These are phyloP conservation scores for Drosophila fuyamai DNA, from an alignment of 1,140 invertebrate genomes.

Conservation along the genomic window DNA sequence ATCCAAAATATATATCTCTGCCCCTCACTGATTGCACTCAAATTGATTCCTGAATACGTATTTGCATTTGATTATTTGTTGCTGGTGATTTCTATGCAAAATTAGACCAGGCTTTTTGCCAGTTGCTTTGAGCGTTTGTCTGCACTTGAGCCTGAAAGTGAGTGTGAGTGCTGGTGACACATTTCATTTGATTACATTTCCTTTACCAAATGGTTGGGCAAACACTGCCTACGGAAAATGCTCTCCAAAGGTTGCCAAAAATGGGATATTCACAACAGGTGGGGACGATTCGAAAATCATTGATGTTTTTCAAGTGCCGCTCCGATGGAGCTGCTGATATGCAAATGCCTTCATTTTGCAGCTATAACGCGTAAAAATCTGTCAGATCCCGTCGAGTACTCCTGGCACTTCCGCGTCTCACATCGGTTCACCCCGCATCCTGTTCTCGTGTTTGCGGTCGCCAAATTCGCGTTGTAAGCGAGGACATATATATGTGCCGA, in stretches of 20 bases:
- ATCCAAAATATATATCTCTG: slow-evolving; percentile 27
- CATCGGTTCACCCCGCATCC: slow-evolving; percentile 34
- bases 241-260: not conserved
- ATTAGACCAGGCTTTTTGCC: slow-evolving; percentile 59
- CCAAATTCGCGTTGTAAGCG: slow-evolving; percentile 53
- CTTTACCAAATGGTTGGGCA: slow-evolving; percentile 47
- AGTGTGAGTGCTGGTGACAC: slow-evolving; percentile 57
- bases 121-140: slow-evolving; percentile 37
- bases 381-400: slow-evolving; percentile 13
- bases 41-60: slow-evolving; percentile 78
- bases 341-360: slow-evolving; percentile 73
- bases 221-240: slow-evolving; percentile 10
- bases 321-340: slow-evolving; percentile 59
- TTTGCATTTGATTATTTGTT: slow-evolving; percentile 82
- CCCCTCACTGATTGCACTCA: slow-evolving; percentile 71
- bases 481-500: slow-evolving; percentile 33
- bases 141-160: not conserved
- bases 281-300: slow-evolving; percentile 5
- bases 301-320: slow-evolving; percentile 14
- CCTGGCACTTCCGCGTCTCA: slow-evolving; percentile 1
- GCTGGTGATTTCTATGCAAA: slow-evolving; percentile 77
- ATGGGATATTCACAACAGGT: slow-evolving; percentile 18
- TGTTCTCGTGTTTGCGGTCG: slow-evolving; percentile 66
- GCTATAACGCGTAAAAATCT: slow-evolving; percentile 62
- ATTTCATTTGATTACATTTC: slow-evolving; percentile 74